A percentile compares a stretch with the other conserved stretches of the same genome.
Conservation (phyloP, 1,140 invertebrate genomes). For the Wiebesia pumilae region DNA sequence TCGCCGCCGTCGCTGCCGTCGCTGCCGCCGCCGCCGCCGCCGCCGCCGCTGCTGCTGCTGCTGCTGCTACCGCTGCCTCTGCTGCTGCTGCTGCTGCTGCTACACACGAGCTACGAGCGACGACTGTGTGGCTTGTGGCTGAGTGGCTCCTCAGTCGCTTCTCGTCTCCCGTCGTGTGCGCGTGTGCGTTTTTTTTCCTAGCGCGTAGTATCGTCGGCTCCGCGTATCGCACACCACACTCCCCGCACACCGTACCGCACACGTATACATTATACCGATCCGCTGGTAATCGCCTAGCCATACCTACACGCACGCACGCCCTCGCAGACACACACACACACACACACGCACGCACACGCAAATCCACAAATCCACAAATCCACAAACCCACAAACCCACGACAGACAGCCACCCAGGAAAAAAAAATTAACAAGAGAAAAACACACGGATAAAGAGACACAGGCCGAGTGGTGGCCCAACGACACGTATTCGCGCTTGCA, state of each 20-base stretch:
- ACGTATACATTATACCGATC: too few species aligned
- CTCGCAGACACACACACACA: neutral
- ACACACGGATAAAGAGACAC: too few species aligned
- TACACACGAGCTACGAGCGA: neutral
- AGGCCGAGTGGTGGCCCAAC: too few species aligned
- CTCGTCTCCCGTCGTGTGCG: slow-evolving; percentile 44
- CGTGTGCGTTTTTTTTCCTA: slow-evolving; percentile 34
- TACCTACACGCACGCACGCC: too few species aligned
- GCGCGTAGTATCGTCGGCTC: slow-evolving; percentile 9
- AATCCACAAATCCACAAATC: neutral
- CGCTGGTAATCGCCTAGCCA: too few species aligned
- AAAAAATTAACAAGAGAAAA: too few species aligned
- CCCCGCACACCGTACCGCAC: neutral
- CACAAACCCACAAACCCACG: neutral
- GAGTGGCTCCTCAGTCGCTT: slow-evolving; percentile 37
- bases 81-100: too few species aligned
- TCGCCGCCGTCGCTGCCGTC: too few species aligned
- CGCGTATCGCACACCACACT: neutral
- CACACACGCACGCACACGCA: neutral
- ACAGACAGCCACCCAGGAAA: neutral
- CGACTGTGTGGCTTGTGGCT: neutral
- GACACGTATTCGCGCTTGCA: neutral
- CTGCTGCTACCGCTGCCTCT: too few species aligned
- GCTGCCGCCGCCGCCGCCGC: too few species aligned
- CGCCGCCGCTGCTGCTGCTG: too few species aligned